Evolutionary conservation across 1,140 invertebrate species (phyloP), one percentile per base, ranked within the genome.

Genomic region (Ceratitis capitata): DNA sequence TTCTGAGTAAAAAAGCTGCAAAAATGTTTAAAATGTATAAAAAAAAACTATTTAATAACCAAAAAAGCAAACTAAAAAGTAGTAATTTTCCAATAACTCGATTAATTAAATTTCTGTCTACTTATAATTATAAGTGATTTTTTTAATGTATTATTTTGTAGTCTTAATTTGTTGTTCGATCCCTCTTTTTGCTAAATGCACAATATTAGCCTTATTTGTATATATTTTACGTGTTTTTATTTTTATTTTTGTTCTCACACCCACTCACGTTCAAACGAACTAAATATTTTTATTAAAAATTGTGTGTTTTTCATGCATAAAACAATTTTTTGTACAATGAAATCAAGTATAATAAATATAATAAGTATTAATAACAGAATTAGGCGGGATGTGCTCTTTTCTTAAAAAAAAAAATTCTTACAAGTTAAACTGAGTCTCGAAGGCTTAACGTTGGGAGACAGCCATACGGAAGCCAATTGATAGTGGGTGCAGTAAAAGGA

Each of bases 291-390:
- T 78, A 45, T 26, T 45, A 19, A 45, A 23, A 35, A 26, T 39
- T 78, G 32, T 78, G 35, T 78, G n/a, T n/a, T n/a, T 45, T 78
- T 83, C 32, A 47, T 56, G 51, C 23, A n/a, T 56, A 56, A 23
- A 4, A 16, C n/a, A 19, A 53, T 82, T 47, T 19, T 39, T 1
- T 82, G 82, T 83, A 53, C 53, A 83, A 83, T 39, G 45, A 49
- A 82, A 83, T 53, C 29, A 83, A 83, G 47, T 85, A 32, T 49
- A 64, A 64, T 85, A 49, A 74, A 64, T n/a, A n/a, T n/a, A 47
- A 45, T 69, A 74, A 85, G 19, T 74, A 85, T 45, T 78, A 78
- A 85, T 64, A 49, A 69, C 16, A 12, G 39, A 85, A 5, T 23
- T 74, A 29, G 39, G 51, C 19, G 19, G 19, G 19, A 6, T 56